Evolutionary conservation across 2,888 invertebrate species (phyloP), one percentile per base, ranked within the genome.

Genomic region (Cryptocheilus praepositus): DNA sequence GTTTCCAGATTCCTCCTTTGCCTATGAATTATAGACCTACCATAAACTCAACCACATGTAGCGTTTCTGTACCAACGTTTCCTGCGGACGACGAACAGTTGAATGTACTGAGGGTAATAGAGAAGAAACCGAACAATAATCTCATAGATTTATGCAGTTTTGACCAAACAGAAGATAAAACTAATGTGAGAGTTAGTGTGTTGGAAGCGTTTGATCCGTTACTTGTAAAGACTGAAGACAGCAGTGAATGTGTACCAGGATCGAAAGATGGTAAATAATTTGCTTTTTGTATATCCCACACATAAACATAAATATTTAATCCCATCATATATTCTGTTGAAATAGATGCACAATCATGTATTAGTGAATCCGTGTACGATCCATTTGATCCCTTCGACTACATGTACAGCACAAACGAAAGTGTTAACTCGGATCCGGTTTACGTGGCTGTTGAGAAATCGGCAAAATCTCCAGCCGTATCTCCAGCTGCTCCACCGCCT

Each of bases 201-300:
- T 89, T 96, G 83, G 95, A 96, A 88, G 95, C 95, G 71, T 96
- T 96, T 89, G 96, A 96, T 92, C 96, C 96, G 56, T 91, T 96
- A 86, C 90, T 95, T 83, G 91, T 90, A 55, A 90, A 90, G 83
- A 90, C 92, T 83, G 92, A 93, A 77, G 90, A 90, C 78, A 89
- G 90, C 86, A 90, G 68, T 52, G 81, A 83, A 43, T 76, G 65
- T 60, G 45, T 64, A 53, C 67, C 70, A 58, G 76, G 73, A n/a
- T 70, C 66, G 51, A 82, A 73, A 64, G 79, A 83, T 16, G 82
- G 81, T 83, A 78, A 11, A 49, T 18, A 61, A 52, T 22, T 3
- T 60, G 56, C 60, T 46, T 53, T 19, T 4, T 28, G 36, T 22
- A 53, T 21, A 53, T 21, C 19, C 18, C 21, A 25, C 18, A n/a